Conservation (phyloP, 2,888 invertebrate species). For the Lochmaea crataegi region DNA sequence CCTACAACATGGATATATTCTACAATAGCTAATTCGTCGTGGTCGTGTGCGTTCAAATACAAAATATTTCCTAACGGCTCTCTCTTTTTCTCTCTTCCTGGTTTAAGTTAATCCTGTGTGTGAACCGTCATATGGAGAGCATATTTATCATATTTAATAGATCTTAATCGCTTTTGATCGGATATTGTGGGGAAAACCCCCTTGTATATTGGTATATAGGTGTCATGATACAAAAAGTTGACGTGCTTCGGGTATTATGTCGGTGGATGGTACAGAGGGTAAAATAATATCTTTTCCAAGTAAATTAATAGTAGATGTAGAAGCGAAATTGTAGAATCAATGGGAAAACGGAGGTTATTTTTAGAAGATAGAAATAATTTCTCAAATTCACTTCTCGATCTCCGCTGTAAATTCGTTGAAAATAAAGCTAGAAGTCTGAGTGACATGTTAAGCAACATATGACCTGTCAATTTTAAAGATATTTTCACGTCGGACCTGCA, state of each 20-base stretch:
- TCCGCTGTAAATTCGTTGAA: too few relatives aligned
- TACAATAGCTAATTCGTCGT: slow-evolving; percentile 36
- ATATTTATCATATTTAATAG: slow-evolving; percentile 54
- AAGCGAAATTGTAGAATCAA: too few relatives aligned
- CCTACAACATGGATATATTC: slow-evolving; percentile 9
- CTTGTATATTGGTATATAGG: slow-evolving; percentile 28
- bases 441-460: too few relatives aligned
- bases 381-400: too few relatives aligned
- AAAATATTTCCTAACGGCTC: slow-evolving; percentile 35
- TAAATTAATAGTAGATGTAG: too few relatives aligned
- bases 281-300: not conserved
- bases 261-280: slow-evolving; percentile 23
- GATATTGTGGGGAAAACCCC: slow-evolving; percentile 40
- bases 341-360: too few relatives aligned
- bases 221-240: slow-evolving; percentile 25
- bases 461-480: too few relatives aligned
- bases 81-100: slow-evolving; percentile 38
- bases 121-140: slow-evolving; percentile 49
- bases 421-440: too few relatives aligned
- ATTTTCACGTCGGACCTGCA: too few relatives aligned
- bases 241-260: not conserved
- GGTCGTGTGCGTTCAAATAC: slow-evolving; percentile 35
- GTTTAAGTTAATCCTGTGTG: slow-evolving; percentile 49
- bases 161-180: slow-evolving; percentile 47
- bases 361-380: too few relatives aligned